Evolutionary conservation across 2,797 vertebrate species (phyloP).

Genomic region (Aselliscus stoliczkanus): DNA sequence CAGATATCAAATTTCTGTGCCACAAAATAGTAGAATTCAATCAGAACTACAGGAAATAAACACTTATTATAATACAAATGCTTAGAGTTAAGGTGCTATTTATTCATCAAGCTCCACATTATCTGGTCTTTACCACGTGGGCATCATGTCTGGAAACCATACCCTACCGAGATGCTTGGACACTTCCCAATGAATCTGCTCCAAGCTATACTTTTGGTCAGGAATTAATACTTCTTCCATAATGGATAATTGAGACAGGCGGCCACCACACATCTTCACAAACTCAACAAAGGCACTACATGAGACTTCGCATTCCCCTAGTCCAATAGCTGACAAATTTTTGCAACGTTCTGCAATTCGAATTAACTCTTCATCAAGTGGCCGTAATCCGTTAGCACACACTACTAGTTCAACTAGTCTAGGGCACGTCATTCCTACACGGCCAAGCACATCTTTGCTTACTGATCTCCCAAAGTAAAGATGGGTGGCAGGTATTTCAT

Average conservation of each 20-base stretch:
- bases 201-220: constrained; percentile 95
- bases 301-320: constrained; percentile 98
- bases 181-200: constrained; percentile 99
- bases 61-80: constrained; percentile 65
- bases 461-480: constrained; percentile 98
- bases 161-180: constrained; percentile 97
- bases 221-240: constrained; percentile 99
- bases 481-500: constrained; percentile 96
- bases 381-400: constrained; percentile 95
- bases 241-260: constrained; percentile 96
- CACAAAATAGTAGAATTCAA: constrained; percentile 62
- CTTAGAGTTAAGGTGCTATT: constrained; percentile 78
- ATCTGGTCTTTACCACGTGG: constrained; percentile 89
- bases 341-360: constrained; percentile 96
- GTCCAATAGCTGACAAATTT: constrained; percentile 93
- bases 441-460: constrained; percentile 96
- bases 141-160: constrained; percentile 99
- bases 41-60: constrained; percentile 71
- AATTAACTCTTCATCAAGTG: constrained; percentile 97
- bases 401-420: constrained; percentile 97
- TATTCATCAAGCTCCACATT: constrained; percentile 53
- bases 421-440: constrained; percentile 96
- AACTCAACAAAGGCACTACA: constrained; percentile 99
- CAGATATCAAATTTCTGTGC: constrained; percentile 64
- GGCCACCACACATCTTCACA: constrained; percentile 96